A percentile compares a stretch with the other conserved stretches of the same genome.
These are phyloP conservation scores for Bombyx mori DNA, from an alignment of 1,140 invertebrate genomes.

Conservation along the genomic window DNA sequence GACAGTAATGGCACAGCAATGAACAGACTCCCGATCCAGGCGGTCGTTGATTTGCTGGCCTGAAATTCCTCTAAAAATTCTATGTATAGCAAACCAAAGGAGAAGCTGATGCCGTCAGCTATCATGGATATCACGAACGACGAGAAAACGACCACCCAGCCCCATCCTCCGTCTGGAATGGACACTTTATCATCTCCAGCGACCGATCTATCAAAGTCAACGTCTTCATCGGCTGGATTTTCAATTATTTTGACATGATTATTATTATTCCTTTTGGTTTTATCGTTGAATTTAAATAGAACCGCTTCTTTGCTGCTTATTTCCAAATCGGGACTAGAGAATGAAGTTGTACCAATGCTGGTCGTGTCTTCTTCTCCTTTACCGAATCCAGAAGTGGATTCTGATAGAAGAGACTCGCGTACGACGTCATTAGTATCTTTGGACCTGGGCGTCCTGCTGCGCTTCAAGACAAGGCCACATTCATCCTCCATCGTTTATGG, in stretches of 20 bases:
- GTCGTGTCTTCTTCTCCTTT: conserved; percentile 45
- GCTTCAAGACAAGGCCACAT: conserved; percentile 29
- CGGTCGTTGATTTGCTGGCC: conserved; percentile 85
- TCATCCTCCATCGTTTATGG: conserved; percentile 44
- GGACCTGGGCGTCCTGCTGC: conserved; percentile 32
- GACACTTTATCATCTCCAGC: conserved; percentile 53
- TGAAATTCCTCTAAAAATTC: conserved; percentile 90
- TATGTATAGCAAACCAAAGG: conserved; percentile 90
- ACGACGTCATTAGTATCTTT: conserved; percentile 25
- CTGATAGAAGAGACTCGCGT: conserved; percentile 47
- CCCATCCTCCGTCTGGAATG: conserved; percentile 83
- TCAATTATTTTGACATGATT: conserved; percentile 26
- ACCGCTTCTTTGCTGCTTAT: conserved; percentile 28
- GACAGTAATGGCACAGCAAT: conserved; percentile 90
- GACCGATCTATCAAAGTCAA: conserved; percentile 16
- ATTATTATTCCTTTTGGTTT: conserved; percentile 8
- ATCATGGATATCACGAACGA: conserved; percentile 91
- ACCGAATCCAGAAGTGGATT: conserved; percentile 58
- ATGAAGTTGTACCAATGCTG: conserved; percentile 35
- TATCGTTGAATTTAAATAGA: background rate
- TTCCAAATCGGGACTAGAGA: conserved; percentile 53
- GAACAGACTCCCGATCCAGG: conserved; percentile 91
- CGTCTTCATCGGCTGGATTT: conserved; percentile 24
- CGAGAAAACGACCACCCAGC: conserved; percentile 90
- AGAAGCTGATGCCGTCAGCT: conserved; percentile 96